Base-by-base conservation (phyloP, 2,113 vertebrate genomes). In the Dicrurus megarhynchus region DNA sequence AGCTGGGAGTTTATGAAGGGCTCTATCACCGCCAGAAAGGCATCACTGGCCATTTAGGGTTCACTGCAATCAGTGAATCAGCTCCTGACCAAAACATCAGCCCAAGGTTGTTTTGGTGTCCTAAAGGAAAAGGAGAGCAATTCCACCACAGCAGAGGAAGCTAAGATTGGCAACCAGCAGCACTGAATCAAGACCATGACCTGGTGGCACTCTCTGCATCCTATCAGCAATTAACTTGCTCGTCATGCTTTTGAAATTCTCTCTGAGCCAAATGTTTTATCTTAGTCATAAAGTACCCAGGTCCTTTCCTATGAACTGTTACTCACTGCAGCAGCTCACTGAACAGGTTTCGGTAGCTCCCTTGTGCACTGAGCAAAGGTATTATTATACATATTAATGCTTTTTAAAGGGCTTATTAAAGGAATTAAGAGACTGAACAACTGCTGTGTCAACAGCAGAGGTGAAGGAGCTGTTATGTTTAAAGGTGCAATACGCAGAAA, bases 1-100 rank as follows among this genome's bases (percentile, higher is more conserved):
- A 39, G 11, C 28, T n/a, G 27, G 21, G 46, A 55, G 28, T 73
- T 50, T 76, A n/a, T 41, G 64, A 50, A 81, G 28, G 6, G 32
- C 32, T 53, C 39, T 50, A 0, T 21, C 0, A 0, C n/a, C n/a
- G 71, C 35, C 44, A 61, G 27, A 49, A 75, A 53, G 24, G 7
- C 33, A 21, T n/a, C 32, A 49, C 13, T 42, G 49, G 14, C 21
- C 24, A 49, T 16, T 76, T 59, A 69, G 11, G 13, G 35, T 5
- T 5, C 41, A 53, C 15, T 20, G 26, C 47, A 52, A 21, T 16
- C 35, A 69, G 21, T 26, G 60, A 57, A 28, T 6, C 42, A 68
- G 13, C 26, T 79, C 12, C 44, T 39, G 35, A 52, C 21, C 42
- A 85, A 88, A 85, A 70, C 12, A 33, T 69, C 49, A 56, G 21